These are phyloP conservation scores for Leptobrachium ailaonicum DNA, from an alignment of 2,113 vertebrate genomes.

Conservation along the genomic window DNA sequence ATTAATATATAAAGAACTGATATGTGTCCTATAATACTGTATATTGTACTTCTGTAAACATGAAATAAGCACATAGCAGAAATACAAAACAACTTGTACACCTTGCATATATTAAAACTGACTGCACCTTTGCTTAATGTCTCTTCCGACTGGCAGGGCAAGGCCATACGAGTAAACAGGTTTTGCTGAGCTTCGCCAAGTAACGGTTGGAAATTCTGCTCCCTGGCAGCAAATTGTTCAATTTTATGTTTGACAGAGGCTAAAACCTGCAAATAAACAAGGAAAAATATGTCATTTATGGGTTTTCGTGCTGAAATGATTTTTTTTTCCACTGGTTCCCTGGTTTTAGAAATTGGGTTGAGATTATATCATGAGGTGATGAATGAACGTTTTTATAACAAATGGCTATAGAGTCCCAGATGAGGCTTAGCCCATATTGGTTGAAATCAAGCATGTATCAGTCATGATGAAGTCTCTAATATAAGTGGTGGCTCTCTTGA, in stretches of 20 bases:
- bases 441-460: constrained; percentile 3
- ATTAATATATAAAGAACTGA: too few relatives aligned
- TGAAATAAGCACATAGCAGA: too few relatives aligned
- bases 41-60: too few relatives aligned
- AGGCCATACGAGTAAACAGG: constrained; percentile 82
- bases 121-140: constrained; percentile 66
- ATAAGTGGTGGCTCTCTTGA: constrained; percentile 19
- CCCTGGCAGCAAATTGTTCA: constrained; percentile 77
- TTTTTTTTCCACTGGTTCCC: constrained; percentile 20
- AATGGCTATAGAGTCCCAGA: constrained; percentile 25
- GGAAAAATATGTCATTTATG: constrained; percentile 33
- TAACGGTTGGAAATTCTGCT: constrained; percentile 82
- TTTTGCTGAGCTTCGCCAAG: constrained; percentile 89
- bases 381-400: constrained; percentile 32
- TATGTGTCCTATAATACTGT: too few relatives aligned
- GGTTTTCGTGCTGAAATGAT: constrained; percentile 13
- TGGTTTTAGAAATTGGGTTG: constrained; percentile 27
- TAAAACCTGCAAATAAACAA: constrained; percentile 77
- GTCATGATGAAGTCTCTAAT: constrained; percentile 39
- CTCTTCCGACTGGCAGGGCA: constrained; percentile 50
- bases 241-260: constrained; percentile 94
- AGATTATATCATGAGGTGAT: constrained; percentile 35
- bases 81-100: too few relatives aligned
- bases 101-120: background rate
- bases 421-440: constrained; percentile 4